phyloP scores from a whole-genome alignment of 1,140 invertebrate species.

The Yoshiicerus persimilis region DNA sequence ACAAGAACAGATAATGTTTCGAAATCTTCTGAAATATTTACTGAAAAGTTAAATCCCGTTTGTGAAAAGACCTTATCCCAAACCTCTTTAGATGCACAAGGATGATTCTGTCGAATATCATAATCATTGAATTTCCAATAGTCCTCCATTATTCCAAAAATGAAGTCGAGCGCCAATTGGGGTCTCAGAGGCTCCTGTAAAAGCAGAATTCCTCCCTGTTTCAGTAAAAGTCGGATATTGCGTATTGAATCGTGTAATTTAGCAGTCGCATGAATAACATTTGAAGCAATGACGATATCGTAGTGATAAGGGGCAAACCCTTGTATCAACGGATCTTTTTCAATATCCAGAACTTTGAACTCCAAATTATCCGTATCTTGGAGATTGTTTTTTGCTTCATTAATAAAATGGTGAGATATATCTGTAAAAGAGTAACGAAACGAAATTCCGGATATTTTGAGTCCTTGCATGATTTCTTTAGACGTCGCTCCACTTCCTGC shows the following conservation, averaged over 20 bases:
- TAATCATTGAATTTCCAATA: neutral
- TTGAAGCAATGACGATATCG: neutral
- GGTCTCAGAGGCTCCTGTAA: neutral
- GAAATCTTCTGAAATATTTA: neutral
- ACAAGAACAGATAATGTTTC: neutral
- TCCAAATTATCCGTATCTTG: neutral
- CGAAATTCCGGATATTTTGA: neutral
- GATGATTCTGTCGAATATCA: neutral
- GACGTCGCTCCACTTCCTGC: neutral
- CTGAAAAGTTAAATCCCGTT: neutral
- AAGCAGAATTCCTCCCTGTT: neutral
- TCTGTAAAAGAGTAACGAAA: neutral
- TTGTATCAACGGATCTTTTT: neutral
- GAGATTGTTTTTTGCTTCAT: neutral
- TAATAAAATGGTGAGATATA: neutral
- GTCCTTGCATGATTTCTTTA: neutral
- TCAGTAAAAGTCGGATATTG: neutral
- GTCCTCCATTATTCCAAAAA: neutral
- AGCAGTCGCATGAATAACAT: neutral
- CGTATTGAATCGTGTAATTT: neutral
- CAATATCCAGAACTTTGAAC: neutral
- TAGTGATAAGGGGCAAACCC: neutral
- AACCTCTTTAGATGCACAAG: neutral
- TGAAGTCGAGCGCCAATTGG: neutral
- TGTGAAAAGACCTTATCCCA: neutral